Conservation (phyloP, 2,888 invertebrate species). For the Pyrocoelia pectoralis region DNA sequence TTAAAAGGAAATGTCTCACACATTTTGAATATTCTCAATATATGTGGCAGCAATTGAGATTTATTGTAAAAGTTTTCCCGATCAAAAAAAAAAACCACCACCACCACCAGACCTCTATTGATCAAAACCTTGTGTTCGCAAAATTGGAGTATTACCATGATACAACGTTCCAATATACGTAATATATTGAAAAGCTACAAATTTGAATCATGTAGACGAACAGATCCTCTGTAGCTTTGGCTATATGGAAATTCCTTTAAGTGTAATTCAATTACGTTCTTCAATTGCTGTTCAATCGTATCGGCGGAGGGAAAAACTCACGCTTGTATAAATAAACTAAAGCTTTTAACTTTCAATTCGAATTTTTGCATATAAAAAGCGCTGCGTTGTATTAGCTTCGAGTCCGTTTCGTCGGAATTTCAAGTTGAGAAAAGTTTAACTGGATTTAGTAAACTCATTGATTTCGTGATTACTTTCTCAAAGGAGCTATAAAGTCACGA, state of each 20-base stretch:
- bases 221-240: not conserved
- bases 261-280: not conserved
- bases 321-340: not conserved
- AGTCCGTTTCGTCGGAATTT: too few relatives aligned
- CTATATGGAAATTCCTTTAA: constrained; percentile 2
- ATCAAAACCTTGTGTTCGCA: not conserved
- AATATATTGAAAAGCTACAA: not conserved
- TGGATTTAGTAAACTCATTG: not conserved
- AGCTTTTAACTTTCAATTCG: not conserved
- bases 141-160: not conserved
- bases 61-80: not conserved
- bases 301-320: not conserved
- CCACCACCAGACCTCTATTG: not conserved
- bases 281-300: constrained; percentile 1
- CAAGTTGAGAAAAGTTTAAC: too few relatives aligned
- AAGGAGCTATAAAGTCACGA: not conserved
- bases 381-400: too few relatives aligned
- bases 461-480: not conserved
- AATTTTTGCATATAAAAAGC: not conserved
- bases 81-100: not conserved
- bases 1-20: not conserved
- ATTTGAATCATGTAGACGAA: constrained; percentile 8
- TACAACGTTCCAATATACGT: constrained; percentile 1
- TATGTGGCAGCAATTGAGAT: not conserved
- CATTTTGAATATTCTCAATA: not conserved